Base-by-base conservation (phyloP, 2,113 vertebrate species). In the Astur gentilis region DNA sequence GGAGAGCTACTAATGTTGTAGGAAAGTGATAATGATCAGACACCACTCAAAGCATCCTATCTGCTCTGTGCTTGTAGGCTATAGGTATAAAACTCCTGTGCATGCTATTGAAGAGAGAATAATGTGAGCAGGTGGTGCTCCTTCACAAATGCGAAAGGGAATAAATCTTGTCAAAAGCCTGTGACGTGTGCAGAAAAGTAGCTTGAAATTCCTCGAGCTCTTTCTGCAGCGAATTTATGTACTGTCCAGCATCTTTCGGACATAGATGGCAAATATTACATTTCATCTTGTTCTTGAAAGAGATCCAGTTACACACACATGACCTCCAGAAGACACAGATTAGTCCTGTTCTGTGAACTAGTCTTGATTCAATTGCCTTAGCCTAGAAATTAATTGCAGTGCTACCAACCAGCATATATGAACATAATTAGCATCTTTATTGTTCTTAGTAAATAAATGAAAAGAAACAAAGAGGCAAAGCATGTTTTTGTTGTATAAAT, bases 361-460 rank as follows among this genome's bases (percentile, higher is more conserved):
- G 58, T 67, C 32, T 65, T 91, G 54, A 82, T 90, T 92, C 50
- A 75, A 13, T 85, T 94, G 61, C 73, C 29, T 80, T 86, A 75
- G 19, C 50, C 60, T 70, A 78, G n/a, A 87, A 89, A 92, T 88
- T 86, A 85, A 86, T 83, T 92, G 58, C 32, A 71, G 32, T 87
- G 18, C 47, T 94, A 83, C 45, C 58, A 93, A 93, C 20, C 44
- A 75, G 38, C 58, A 71, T 65, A 84, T 89, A 76, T 90, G 81
- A 95, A 88, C 60, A 67, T 79, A 82, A 94, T 95, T 94, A 92
- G 11, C 45, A 45, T 94, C 27, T 76, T 93, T 84, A 91, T 91
- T 97, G 67, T 93, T 84, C 54, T 93, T 44, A 94, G 92, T 94
- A 91, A 97, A 76, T 90, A 94, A 93, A 76, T 78, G n/a, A 83